Evolutionary conservation across 2,888 invertebrate genomes (phyloP), one percentile per base, ranked within the genome.

Genomic region (Drosophila basisetae): DNA sequence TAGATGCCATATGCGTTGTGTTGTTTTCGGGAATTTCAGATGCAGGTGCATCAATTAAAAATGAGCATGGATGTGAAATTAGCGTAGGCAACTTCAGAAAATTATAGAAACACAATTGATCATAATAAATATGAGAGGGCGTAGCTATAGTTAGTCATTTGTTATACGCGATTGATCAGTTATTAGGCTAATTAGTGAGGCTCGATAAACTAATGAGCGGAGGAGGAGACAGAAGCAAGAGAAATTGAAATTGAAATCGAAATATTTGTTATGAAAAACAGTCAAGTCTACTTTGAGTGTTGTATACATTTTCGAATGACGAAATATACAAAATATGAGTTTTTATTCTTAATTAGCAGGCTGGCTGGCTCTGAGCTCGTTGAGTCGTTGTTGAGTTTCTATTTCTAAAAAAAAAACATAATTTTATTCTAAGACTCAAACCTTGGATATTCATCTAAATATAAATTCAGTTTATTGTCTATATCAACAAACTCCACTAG

Each of bases 31-130:
- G 33, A 67, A 80, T 83, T 88, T 61, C 30, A 33, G 68, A 76
- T 80, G 90, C 90, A 85, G 90, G 85, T 85, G 85, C 66, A 73
- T 73, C 90, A 85, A 88, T 85, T 85, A 88, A 53, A 54, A n/a
- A n/a, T 56, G 71, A 49, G 56, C 55, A 68, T 65, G 71, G 47
- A 60, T 55, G 33, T 13, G 9, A 52, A 60, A 39, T 33, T 28
- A 62, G 52, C 18, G 53, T 41, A 54, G 37, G 49, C 50, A 52
- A 68, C 39, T 63, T 70, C 50, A 18, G 9, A 67, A 80, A 72
- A 68, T 68, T 72, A 68, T 58, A 68, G 60, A 69, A 67, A 58
- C 68, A 6, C 82, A 64, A 89, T 89, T 68, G 68, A 73, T 87
- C 82, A 84, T 76, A 47, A 52, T 50, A 67, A 65, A 39, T 58